These are phyloP conservation scores for Tetranychus urticae DNA, from an alignment of 1,140 invertebrate genomes.

Conservation along the genomic window DNA sequence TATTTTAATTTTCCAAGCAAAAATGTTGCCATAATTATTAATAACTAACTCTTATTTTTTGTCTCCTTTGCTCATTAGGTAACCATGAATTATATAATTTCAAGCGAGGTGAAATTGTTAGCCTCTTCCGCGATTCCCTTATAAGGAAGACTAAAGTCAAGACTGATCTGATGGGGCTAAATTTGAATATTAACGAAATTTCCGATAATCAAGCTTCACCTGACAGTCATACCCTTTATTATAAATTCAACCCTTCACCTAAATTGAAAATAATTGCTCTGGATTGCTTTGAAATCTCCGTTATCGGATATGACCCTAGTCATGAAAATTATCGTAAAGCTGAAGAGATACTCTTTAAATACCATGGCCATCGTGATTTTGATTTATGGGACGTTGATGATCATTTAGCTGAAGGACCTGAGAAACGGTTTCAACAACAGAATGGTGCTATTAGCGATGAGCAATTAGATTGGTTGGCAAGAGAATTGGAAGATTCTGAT, in stretches of 20 bases:
- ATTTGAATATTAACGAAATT: neutral
- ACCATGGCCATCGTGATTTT: conserved; percentile 17
- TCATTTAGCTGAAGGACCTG: conserved; percentile 10
- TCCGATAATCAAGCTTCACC: neutral
- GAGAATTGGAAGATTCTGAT: conserved; percentile 15
- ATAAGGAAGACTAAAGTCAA: neutral
- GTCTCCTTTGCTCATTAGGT: conserved; percentile 11
- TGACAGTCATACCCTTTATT: conserved; percentile 14
- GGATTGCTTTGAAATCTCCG: conserved; percentile 20
- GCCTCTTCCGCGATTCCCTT: conserved; percentile 7
- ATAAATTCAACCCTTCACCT: conserved; percentile 15
- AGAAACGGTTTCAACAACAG: conserved; percentile 17
- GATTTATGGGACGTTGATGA: conserved; percentile 16
- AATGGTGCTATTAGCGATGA: conserved; percentile 19
- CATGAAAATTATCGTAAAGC: conserved; percentile 13
- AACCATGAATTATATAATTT: conserved; percentile 25
- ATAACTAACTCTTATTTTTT: neutral
- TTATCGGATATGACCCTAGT: conserved; percentile 14
- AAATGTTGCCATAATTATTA: neutral
- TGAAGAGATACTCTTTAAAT: conserved; percentile 10
- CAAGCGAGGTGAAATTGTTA: conserved; percentile 12
- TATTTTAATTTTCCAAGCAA: no score
- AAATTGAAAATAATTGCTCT: conserved; percentile 17
- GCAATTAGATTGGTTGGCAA: conserved; percentile 19
- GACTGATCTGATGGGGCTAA: neutral